Evolutionary conservation across 2,888 invertebrate species (phyloP), one percentile per base, ranked within the genome.

Genomic region (Xylota sylvarum): DNA sequence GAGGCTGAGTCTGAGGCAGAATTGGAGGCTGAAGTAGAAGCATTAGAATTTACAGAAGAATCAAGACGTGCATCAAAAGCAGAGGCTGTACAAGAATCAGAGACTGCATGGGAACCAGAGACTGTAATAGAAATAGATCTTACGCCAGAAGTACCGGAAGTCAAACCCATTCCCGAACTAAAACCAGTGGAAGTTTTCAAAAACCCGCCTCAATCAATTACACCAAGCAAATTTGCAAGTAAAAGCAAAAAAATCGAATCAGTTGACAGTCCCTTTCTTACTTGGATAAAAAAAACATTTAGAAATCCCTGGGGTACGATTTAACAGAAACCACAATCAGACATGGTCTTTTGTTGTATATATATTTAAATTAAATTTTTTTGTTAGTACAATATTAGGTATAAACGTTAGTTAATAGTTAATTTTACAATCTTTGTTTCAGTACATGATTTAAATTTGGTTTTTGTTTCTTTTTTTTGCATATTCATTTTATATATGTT

Each of bases 341-440:
- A 60, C 69, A 19, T 56, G 35, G 40, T 69, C 19, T 50, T 56
- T 69, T 72, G 37, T 69, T 82, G 64, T 73, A 69, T 85, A 69
- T 84, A 80, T 84, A 67, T 70, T 76, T 80, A 76, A 67, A 67
- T 67, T 69, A 5, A 78, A 74, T 64, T 56, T 70, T 60, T 64
- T 80, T 80, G 48, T 85, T 85, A 80, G 80, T 85, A 80, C 74
- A 85, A 85, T 85, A 80, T 72, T 80, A 76, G 80, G 85, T 86
- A 86, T 81, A 86, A 86, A 86, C 77, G 48, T 81, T 86, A 77
- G 76, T 77, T 80, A 86, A 62, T 81, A 85, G 80, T 55, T 74
- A 67, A 86, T 72, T 86, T 80, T 81, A 81, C 40, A 81, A 64
- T 82, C 50, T 78, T 78, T 77, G 70, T 81, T 81, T 86, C 86